Conservation (phyloP, 92 coral and sea anemone species). For the Galaxea fascicularis region DNA sequence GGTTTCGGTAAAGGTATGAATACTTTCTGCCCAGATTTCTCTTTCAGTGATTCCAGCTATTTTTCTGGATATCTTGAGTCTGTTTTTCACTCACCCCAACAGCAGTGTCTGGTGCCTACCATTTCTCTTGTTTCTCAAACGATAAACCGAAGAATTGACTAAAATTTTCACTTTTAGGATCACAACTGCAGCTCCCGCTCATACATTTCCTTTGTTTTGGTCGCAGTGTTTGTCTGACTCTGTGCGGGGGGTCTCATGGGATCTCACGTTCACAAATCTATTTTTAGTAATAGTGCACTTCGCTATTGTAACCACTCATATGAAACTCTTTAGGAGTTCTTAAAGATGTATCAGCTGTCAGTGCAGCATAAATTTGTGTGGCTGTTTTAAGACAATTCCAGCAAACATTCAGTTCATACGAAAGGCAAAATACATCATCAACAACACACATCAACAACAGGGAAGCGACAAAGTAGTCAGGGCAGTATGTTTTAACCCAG, state of each 20-base stretch:
- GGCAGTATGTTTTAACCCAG: conserved; percentile 62
- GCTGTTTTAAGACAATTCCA: neutral
- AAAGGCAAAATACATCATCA: neutral
- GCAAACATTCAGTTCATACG: neutral
- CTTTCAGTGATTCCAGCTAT: conserved; percentile 46
- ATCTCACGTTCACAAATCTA: no score
- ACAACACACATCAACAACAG: conserved; percentile 60
- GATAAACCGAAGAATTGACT: no score
- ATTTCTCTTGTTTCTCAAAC: no score
- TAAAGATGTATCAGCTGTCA: neutral
- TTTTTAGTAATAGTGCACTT: no score
- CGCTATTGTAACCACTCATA: neutral
- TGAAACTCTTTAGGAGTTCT: neutral
- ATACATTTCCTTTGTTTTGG: no score
- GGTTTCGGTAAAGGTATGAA: no score
- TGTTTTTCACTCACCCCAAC: no score
- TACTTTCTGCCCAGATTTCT: conserved; percentile 58
- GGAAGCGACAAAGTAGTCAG: conserved; percentile 40
- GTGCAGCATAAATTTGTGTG: neutral
- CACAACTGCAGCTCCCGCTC: no score
- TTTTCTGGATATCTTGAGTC: conserved; percentile 67
- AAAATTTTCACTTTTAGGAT: no score
- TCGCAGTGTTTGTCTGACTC: no score
- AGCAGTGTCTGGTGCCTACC: no score
- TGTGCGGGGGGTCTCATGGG: no score